Evolutionary conservation across 2,113 vertebrate species (phyloP).

Genomic region (Paraplagusia blochii): DNA sequence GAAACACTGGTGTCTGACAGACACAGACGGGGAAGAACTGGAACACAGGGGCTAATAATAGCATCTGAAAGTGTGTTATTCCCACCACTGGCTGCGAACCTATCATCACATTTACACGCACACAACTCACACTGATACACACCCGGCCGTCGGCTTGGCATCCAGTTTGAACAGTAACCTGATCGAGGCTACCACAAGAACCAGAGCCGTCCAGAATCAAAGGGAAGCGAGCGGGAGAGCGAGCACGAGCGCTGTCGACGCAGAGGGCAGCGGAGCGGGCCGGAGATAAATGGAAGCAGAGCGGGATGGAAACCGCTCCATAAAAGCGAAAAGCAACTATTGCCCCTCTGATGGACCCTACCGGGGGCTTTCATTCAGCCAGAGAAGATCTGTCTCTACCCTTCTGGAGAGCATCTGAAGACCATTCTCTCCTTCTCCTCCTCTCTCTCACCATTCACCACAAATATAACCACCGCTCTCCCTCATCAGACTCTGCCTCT

Average conservation of each 20-base stretch:
- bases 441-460: slow-evolving; percentile 32
- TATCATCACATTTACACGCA: slow-evolving; percentile 42
- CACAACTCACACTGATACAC: slow-evolving; percentile 16
- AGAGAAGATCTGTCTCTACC: slow-evolving; percentile 59
- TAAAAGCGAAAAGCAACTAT: slow-evolving; percentile 43
- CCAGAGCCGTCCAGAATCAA: slow-evolving; percentile 73
- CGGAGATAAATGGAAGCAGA: slow-evolving; percentile 71
- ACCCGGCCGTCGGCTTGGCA: slow-evolving; percentile 34
- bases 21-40: slow-evolving; percentile 50
- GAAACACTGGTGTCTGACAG: slow-evolving; percentile 61
- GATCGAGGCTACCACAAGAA: slow-evolving; percentile 64
- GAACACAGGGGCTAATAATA: slow-evolving; percentile 67
- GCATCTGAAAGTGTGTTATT: slow-evolving; percentile 61
- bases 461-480: slow-evolving; percentile 56
- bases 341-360: slow-evolving; percentile 59
- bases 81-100: slow-evolving; percentile 54
- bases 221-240: slow-evolving; percentile 53
- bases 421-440: slow-evolving; percentile 54
- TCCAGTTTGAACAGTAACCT: slow-evolving; percentile 63
- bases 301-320: slow-evolving; percentile 61
- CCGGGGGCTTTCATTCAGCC: slow-evolving; percentile 55
- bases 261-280: not conserved
- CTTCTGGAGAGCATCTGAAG: slow-evolving; percentile 66
- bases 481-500: slow-evolving; percentile 26
- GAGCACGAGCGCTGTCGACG: slow-evolving; percentile 2